Conservation (phyloP, 2,113 vertebrate genomes). For the Gnathonemus longibarbis region DNA sequence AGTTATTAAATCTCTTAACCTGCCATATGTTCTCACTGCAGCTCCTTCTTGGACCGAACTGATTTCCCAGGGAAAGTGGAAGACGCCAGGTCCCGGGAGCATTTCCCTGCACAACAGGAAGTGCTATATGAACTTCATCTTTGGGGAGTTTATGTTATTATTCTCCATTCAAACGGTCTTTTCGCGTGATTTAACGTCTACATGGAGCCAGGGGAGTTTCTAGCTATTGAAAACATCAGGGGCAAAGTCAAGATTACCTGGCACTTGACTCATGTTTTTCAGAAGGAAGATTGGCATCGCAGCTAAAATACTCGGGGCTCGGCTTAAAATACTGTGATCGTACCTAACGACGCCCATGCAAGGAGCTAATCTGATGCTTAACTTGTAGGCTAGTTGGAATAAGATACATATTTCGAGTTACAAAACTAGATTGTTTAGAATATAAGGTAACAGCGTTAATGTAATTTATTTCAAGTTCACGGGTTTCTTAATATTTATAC, state of each 20-base stretch:
- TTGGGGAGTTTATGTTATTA: neutral
- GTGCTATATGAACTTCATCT: neutral
- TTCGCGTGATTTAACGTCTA: neutral
- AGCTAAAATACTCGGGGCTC: no score
- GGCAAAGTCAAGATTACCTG: no score
- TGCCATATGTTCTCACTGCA: constrained; percentile 75
- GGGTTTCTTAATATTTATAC: neutral
- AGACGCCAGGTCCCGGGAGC: constrained; percentile 70
- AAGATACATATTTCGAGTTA: neutral
- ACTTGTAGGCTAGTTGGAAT: neutral
- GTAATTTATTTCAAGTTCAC: neutral
- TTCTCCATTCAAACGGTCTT: neutral
- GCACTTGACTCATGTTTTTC: no score
- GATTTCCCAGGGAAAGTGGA: constrained; percentile 80
- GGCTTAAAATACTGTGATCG: no score
- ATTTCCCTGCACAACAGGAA: constrained; percentile 22
- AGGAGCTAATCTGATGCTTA: neutral
- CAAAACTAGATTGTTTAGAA: neutral
- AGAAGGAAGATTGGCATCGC: no score
- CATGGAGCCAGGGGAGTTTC: no score
- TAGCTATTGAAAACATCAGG: no score
- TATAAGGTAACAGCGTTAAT: neutral
- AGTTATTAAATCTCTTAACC: constrained; percentile 49
- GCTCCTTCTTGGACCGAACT: constrained; percentile 59
- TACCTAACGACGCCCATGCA: neutral